phyloP scores from a whole-genome alignment of 92 coral and sea anemone species.

The Ricordea florida region DNA sequence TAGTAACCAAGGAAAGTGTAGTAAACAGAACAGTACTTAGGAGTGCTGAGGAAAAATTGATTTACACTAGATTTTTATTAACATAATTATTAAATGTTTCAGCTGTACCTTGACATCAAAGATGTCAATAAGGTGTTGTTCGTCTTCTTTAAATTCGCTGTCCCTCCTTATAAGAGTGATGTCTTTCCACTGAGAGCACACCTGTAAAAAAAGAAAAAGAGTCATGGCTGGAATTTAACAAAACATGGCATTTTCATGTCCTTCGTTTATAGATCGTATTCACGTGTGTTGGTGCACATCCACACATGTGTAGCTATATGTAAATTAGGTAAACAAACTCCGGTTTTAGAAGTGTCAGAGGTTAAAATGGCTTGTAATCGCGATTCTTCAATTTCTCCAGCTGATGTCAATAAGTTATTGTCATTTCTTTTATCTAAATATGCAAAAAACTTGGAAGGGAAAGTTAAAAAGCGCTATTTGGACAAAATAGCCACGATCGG shows the following conservation, averaged over 20 bases:
- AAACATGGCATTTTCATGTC: too few species aligned
- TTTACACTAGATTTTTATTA: too few species aligned
- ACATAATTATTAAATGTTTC: background rate
- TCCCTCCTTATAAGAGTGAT: slow-evolving; percentile 21
- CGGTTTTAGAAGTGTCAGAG: background rate
- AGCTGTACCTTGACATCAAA: slow-evolving; percentile 28
- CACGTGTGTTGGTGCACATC: too few species aligned
- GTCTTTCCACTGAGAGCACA: slow-evolving; percentile 44
- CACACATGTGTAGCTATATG: too few species aligned
- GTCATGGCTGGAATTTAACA: too few species aligned
- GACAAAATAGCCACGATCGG: too few species aligned
- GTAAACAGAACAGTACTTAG: too few species aligned
- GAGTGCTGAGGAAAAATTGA: too few species aligned
- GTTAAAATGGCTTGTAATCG: background rate
- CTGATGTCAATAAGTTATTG: background rate
- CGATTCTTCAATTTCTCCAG: background rate
- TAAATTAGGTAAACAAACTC: background rate
- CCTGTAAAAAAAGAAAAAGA: too few species aligned
- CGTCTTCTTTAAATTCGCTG: slow-evolving; percentile 2
- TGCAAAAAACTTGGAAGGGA: slow-evolving; percentile 14
- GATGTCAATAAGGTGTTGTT: slow-evolving; percentile 12
- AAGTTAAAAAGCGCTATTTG: slow-evolving; percentile 11
- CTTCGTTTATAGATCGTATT: too few species aligned
- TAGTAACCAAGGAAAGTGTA: too few species aligned
- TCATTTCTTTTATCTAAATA: slow-evolving; percentile 19